Evolutionary conservation across 2,888 invertebrate species (phyloP).

Genomic region (Polymixis flavicincta): DNA sequence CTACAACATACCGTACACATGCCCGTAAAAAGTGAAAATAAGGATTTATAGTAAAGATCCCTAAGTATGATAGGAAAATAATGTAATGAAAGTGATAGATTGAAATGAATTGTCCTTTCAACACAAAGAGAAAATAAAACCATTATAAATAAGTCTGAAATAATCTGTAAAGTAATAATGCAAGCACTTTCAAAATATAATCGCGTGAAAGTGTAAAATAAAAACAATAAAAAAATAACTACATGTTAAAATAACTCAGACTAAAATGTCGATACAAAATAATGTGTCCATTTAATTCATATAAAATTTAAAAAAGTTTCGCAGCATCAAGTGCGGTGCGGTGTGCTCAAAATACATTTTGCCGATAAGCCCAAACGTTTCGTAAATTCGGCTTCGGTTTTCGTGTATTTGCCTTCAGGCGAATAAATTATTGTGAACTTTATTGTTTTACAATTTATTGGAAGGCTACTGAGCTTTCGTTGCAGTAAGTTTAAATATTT

Average conservation of each 20-base stretch:
- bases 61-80: neutral
- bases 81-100: neutral
- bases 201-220: conserved; percentile 15
- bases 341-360: conserved; percentile 52
- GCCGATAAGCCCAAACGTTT: conserved; percentile 63
- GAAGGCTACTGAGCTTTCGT: conserved; percentile 19
- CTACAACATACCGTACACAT: neutral
- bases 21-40: neutral
- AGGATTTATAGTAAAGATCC: neutral
- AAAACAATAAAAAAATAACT: conserved; percentile 30
- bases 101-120: neutral
- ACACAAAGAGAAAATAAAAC: neutral
- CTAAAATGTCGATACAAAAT: conserved; percentile 44
- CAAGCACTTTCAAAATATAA: conserved; percentile 3
- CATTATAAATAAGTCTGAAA: neutral
- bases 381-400: conserved; percentile 57
- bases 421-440: conserved; percentile 60
- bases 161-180: neutral
- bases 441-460: conserved; percentile 61
- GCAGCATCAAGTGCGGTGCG: conserved; percentile 43
- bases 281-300: conserved; percentile 65
- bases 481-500: conserved; percentile 20
- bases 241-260: conserved; percentile 32
- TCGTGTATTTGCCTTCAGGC: conserved; percentile 63
- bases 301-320: conserved; percentile 35